These are phyloP conservation scores for Notoglanidium macrostoma DNA, from an alignment of 2,797 vertebrate species.

Conservation along the genomic window DNA sequence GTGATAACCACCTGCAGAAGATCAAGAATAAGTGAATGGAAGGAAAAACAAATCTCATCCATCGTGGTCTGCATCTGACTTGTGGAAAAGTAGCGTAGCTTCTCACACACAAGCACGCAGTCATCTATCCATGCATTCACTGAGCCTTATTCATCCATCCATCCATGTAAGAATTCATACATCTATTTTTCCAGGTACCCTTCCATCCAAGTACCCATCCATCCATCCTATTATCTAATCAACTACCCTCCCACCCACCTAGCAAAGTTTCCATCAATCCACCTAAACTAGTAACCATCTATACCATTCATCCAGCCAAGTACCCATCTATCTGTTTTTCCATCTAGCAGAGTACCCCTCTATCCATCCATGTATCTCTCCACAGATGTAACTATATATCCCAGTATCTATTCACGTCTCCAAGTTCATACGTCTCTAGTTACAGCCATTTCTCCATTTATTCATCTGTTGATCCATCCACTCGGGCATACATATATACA, in stretches of 20 bases:
- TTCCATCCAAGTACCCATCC: background rate
- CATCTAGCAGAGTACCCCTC: background rate
- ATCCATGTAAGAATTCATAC: too few species aligned
- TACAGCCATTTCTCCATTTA: background rate
- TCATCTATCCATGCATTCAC: background rate
- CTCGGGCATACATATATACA: background rate
- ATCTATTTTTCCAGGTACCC: background rate
- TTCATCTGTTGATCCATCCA: background rate
- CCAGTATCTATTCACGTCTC: background rate
- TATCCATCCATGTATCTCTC: background rate
- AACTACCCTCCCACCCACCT: background rate
- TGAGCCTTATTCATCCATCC: background rate
- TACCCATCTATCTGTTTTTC: too few species aligned
- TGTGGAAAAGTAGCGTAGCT: background rate
- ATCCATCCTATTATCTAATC: background rate
- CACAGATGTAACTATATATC: background rate
- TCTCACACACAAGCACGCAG: background rate
- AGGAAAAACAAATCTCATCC: background rate
- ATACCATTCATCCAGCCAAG: background rate
- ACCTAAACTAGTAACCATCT: background rate
- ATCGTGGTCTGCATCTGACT: background rate
- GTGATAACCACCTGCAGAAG: slow-evolving; percentile 87
- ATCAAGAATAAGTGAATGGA: background rate
- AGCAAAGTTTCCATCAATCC: too few species aligned
- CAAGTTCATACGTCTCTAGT: background rate